Percentiles rank a stretch among this genome's conserved stretches.
Evolutionary conservation across 1,140 invertebrate species (phyloP).

Genomic region (Ceratosolen fusciceps): DNA sequence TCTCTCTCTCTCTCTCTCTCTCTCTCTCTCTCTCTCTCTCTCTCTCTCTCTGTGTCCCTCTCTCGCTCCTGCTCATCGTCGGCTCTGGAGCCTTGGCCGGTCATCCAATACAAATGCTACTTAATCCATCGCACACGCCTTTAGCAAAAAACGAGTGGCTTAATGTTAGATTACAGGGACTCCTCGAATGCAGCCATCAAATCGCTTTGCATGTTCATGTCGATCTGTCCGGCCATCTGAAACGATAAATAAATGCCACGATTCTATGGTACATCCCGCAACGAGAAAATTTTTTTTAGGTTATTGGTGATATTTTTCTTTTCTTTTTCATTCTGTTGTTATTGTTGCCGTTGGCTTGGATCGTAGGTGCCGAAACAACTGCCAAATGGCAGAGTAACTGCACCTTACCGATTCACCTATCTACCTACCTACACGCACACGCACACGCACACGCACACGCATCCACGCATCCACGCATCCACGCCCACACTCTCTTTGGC

Average conservation of each 20-base stretch:
- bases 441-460: too few relatives aligned
- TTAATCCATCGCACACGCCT: not conserved
- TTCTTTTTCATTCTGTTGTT: not conserved
- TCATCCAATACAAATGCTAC: not conserved
- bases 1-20: slow-evolving; percentile 24
- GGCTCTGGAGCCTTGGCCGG: slow-evolving; percentile 14
- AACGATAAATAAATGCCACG: slow-evolving; percentile 69
- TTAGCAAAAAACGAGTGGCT: slow-evolving; percentile 36
- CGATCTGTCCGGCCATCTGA: slow-evolving; percentile 95
- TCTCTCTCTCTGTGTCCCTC: not conserved
- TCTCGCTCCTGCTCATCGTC: slow-evolving; percentile 47
- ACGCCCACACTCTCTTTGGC: too few relatives aligned
- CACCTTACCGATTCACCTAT: slow-evolving; percentile 18
- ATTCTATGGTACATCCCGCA: slow-evolving; percentile 57
- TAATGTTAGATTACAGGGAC: slow-evolving; percentile 79
- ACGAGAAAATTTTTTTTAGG: slow-evolving; percentile 7
- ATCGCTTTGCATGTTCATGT: slow-evolving; percentile 98
- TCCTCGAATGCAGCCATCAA: slow-evolving; percentile 98
- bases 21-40: slow-evolving; percentile 23
- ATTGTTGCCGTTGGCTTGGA: slow-evolving; percentile 11
- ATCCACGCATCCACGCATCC: too few relatives aligned
- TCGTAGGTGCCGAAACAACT: slow-evolving; percentile 41
- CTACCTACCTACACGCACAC: too few relatives aligned
- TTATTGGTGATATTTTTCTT: too few relatives aligned
- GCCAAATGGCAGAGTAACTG: slow-evolving; percentile 44